These are phyloP conservation scores for Aurelia aurita DNA, from an alignment of 30 jellyfish, hydroid and myxozoan species.

Conservation along the genomic window DNA sequence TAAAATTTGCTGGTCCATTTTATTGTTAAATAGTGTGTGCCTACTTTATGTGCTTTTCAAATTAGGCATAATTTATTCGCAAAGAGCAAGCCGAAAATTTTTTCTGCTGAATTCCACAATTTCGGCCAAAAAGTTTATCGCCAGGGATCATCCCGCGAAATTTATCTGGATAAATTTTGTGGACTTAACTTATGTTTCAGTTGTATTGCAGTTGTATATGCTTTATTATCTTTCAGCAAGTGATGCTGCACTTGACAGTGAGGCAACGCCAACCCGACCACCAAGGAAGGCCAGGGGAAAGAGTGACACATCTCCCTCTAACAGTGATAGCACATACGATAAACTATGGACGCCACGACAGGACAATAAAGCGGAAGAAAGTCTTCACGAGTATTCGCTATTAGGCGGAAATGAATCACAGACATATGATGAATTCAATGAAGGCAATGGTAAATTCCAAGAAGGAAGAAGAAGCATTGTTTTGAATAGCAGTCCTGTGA, in stretches of 20 bases:
- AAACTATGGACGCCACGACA: conserved; percentile 62
- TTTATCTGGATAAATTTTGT: too few relatives aligned
- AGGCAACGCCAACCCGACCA: conserved; percentile 59
- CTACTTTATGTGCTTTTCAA: too few relatives aligned
- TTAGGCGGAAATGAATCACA: conserved; percentile 19
- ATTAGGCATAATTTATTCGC: too few relatives aligned
- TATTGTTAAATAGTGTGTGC: too few relatives aligned
- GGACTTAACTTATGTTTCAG: too few relatives aligned
- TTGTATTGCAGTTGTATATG: too few relatives aligned
- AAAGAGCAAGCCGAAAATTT: too few relatives aligned
- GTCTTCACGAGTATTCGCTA: conserved; percentile 36
- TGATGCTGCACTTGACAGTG: conserved; percentile 15
- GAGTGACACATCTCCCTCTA: conserved; percentile 36
- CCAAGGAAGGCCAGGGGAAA: conserved; percentile 70
- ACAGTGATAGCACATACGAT: conserved; percentile 43
- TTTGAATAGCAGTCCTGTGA: conserved; percentile 64
- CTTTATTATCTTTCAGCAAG: conserved; percentile 3
- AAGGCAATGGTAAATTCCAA: conserved; percentile 9
- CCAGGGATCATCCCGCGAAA: too few relatives aligned
- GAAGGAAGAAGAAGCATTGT: conserved; percentile 10
- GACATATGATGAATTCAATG: conserved; percentile 33
- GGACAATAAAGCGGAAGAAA: not conserved
- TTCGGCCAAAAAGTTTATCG: too few relatives aligned
- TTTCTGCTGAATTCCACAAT: too few relatives aligned
- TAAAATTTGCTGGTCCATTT: too few relatives aligned